Evolutionary conservation across 2,797 vertebrate species (phyloP), one percentile per base, ranked within the genome.

Genomic region (Lophura swinhoii): DNA sequence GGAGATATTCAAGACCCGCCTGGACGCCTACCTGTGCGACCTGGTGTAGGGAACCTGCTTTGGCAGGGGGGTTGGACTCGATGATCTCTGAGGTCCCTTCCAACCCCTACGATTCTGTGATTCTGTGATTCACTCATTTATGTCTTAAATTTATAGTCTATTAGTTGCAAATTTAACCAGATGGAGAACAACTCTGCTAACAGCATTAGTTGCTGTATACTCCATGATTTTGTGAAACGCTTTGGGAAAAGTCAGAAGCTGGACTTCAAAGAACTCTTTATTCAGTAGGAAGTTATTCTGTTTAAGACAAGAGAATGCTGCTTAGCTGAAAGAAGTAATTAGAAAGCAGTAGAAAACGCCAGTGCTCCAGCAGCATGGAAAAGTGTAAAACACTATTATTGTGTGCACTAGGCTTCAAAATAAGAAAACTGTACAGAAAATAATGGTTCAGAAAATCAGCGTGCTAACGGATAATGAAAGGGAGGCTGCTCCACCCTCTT

Each of bases 281-380:
- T 90, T 74, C 4, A 2, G 39, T 37, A 13, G 66, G 73, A 94
- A 72, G 69, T 88, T 94, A 29, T 43, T 51, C 23, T 5, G 0
- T 63, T 80, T 58, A 71, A 93, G 55, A 29, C 43, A 69, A 35
- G 48, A 83, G 64, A 90, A 74, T 3, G 7, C 37, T 84, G 86
- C 71, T 88, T 91, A 82, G 44, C 41, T 60, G 60, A 91, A 83
- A 72, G 58, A 69, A 13, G 22, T 84, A 87, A 90, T 80, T 83
- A 92, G 66, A 87, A 87, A 71, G 66, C 37, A 90, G 82, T 87
- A 67, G 62, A 72, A 93, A 92, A 92, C 79, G 75, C 75, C 58
- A 58, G 33, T 2, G 7, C 44, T 88, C 31, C n/a, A 66, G 31
- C 55, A 80, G 41, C 9, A 59, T 23, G 75, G 46, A 72, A 80